A percentile compares a stretch with the other conserved stretches of the same genome.
phyloP scores from a whole-genome alignment of 2,888 invertebrate species.

The Plagodis pulveraria region DNA sequence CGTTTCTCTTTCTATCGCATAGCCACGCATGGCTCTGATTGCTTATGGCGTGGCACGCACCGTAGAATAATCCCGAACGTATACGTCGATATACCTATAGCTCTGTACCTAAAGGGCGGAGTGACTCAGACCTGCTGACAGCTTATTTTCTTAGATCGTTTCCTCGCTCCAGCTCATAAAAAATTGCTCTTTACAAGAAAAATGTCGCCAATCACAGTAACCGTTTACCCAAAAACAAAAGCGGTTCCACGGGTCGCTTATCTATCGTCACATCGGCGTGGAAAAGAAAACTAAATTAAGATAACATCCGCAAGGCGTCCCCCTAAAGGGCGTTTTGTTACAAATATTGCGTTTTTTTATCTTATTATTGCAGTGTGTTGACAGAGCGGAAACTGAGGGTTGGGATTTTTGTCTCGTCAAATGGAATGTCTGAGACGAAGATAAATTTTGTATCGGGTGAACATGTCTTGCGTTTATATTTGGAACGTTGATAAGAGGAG shows the following conservation, averaged over 20 bases:
- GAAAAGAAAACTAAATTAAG: constrained; percentile 40
- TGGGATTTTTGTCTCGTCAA: constrained; percentile 9
- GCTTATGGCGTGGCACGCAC: no score
- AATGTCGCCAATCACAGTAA: not conserved
- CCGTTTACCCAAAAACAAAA: constrained; percentile 22
- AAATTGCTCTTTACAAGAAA: not conserved
- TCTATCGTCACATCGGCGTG: constrained; percentile 37
- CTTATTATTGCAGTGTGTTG: constrained; percentile 30
- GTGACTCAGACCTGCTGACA: no score
- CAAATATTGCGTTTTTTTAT: constrained; percentile 30
- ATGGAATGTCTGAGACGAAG: constrained; percentile 8
- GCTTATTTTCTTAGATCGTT: no score
- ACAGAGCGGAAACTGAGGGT: constrained; percentile 11
- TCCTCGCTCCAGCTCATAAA: no score
- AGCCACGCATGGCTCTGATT: no score
- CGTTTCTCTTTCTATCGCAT: no score
- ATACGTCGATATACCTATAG: no score
- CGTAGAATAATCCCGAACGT: no score
- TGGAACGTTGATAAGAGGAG: no score
- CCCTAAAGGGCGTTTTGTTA: constrained; percentile 26
- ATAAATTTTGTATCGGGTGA: constrained; percentile 9
- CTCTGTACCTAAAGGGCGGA: no score
- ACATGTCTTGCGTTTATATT: no score
- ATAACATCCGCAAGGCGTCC: constrained; percentile 31
- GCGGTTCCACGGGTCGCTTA: constrained; percentile 28